Evolutionary conservation across 2,113 vertebrate genomes (phyloP).

Genomic region (Herpetotheres cachinnans): DNA sequence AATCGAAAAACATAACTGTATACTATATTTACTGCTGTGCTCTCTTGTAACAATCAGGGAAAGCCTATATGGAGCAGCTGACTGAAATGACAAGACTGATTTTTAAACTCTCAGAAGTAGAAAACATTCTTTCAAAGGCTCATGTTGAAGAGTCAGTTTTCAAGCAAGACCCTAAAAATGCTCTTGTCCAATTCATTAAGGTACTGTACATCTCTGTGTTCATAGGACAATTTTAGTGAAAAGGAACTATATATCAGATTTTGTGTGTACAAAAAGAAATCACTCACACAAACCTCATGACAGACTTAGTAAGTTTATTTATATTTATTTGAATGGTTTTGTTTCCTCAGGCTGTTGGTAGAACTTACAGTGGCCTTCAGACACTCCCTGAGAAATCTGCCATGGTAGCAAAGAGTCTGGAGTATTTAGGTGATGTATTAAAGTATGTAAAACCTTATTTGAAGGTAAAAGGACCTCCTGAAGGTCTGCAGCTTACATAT

Average conservation of each 20-base stretch:
- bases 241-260: not conserved
- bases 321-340: not conserved
- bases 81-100: conserved; percentile 88
- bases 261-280: not conserved
- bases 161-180: conserved; percentile 79
- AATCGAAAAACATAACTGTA: not conserved
- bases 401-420: conserved; percentile 86
- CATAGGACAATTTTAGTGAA: not conserved
- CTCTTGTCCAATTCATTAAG: conserved; percentile 87
- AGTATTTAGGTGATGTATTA: conserved; percentile 90
- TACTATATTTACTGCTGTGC: not conserved
- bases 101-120: conserved; percentile 88
- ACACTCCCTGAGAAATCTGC: conserved; percentile 85
- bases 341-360: conserved; percentile 83
- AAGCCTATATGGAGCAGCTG: conserved; percentile 83
- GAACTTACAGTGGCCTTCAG: conserved; percentile 81
- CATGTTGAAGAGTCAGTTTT: conserved; percentile 65
- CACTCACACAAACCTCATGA: not conserved
- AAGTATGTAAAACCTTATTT: conserved; percentile 93
- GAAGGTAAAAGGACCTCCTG: conserved; percentile 81
- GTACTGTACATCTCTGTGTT: conserved; percentile 69
- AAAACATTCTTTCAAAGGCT: conserved; percentile 79
- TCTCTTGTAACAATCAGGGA: conserved; percentile 72
- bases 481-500: conserved; percentile 88
- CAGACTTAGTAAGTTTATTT: not conserved